These are phyloP conservation scores for Gymnothorax javanicus DNA, from an alignment of 2,797 vertebrate genomes.

Conservation along the genomic window DNA sequence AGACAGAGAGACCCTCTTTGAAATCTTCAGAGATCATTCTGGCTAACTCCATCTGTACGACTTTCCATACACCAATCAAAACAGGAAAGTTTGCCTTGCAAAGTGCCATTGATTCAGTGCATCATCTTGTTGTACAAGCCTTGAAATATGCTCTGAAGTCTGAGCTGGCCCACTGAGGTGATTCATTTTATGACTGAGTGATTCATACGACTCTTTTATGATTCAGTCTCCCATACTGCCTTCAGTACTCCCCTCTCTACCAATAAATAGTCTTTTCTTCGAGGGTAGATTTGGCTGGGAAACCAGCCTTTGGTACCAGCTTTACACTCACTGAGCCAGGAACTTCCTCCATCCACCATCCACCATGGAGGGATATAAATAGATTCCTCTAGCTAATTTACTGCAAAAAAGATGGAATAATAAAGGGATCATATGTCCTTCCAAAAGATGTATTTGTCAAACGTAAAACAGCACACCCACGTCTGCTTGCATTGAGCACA, in stretches of 20 bases:
- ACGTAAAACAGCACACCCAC: conserved; percentile 60
- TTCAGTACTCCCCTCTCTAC: conserved; percentile 40
- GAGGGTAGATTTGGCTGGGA: conserved; percentile 42
- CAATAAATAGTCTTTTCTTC: conserved; percentile 35
- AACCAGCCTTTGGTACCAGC: conserved; percentile 42
- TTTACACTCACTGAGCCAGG: conserved; percentile 40
- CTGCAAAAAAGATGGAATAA: conserved; percentile 44
- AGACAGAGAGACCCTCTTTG: neutral
- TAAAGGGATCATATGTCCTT: conserved; percentile 54
- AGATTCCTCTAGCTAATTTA: conserved; percentile 63
- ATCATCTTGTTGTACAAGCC: conserved; percentile 28
- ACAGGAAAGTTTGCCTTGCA: conserved; percentile 33
- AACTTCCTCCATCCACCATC: conserved; percentile 40
- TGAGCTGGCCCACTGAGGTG: conserved; percentile 32
- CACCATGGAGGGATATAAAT: conserved; percentile 59
- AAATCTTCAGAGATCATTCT: neutral
- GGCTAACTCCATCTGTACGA: neutral
- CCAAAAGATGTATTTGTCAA: conserved; percentile 59
- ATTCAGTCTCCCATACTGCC: conserved; percentile 42
- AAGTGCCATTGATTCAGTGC: conserved; percentile 25
- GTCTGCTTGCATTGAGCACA: conserved; percentile 50
- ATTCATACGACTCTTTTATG: conserved; percentile 46
- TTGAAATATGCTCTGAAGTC: conserved; percentile 38
- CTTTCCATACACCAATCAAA: conserved; percentile 32
- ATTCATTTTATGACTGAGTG: conserved; percentile 32